Base-by-base conservation (phyloP, 2,113 vertebrate genomes). In the Tachysurus fulvidraco region DNA sequence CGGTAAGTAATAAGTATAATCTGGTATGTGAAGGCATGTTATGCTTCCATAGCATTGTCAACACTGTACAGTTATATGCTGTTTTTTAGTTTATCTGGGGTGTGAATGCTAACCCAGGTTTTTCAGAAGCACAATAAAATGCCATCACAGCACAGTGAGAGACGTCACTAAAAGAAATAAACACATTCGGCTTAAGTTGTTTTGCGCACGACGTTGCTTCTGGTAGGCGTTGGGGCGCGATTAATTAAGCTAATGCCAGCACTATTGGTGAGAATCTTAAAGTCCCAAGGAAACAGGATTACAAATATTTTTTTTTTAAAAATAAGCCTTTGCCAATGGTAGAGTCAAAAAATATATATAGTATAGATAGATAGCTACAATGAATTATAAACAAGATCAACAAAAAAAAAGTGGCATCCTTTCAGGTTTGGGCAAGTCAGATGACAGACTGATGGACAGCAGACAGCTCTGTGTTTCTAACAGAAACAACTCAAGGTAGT, bases 231-330 rank as follows among this genome's bases (percentile, higher is more conserved):
- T 89, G 74, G 91, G 92, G 92, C 92, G 21, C 1, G 91, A 92
- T 93, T 89, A 93, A 93, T 95, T 94, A 91, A 92, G 93, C 92
- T 84, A 91, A 89, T 81, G 92, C 95, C 94, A 95, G 94, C 93
- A 93, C 83, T 93, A 92, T 89, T 85, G 90, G 89, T 88, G 83
- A 87, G 91, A 86, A 77, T 91, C 83, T 93, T 91, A 90, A 93
- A 69, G 67, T 69, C 30, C 67, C 28, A 36, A 36, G 67, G 67
- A 69, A 69, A 69, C 6, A 16, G 36, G 65, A 36, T 36, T 69
- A 69, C 4, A 36, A 69, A 36, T 17, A 17, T 30, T 30, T 67
- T 64, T 30, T 30, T 67, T 64, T 25, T 25, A 64, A n/a, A 16
- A 64, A 36, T 11, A 64, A 16, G 62, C 5, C 1, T n/a, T 12